Evolutionary conservation across 2,113 vertebrate genomes (phyloP), one percentile per base, ranked within the genome.

Genomic region (Odocoileus hemionus): DNA sequence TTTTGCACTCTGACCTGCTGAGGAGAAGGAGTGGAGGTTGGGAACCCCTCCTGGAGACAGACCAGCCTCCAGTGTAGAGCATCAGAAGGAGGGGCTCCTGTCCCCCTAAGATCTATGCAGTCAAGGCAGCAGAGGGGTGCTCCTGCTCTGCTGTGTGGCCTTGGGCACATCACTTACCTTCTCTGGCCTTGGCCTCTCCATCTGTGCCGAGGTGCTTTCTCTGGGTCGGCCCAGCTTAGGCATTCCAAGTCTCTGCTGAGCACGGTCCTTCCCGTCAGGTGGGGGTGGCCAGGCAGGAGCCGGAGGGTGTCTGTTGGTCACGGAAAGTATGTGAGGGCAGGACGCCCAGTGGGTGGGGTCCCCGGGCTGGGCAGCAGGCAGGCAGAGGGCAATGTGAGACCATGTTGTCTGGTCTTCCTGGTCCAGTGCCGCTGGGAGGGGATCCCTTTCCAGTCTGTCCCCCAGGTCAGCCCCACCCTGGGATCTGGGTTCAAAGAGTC

Each of bases 271-370:
- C n/a, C 47, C 39, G 23, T 55, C 61, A 91, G 95, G 74, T 52
- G 43, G 76, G 83, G 85, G 80, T 80, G 89, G 60, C 30, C n/a
- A 36, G 86, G 57, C 25, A 9, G 76, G 82, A 89, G 83, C 82
- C 55, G 19, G 96, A 74, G 96, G 82, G 76, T 89, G 64, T 95
- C 86, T 43, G 78, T 50, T 43, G 96, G 82, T 90, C 50, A 91
- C 83, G 96, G 97, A 96, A 97, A 96, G 92, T 97, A 97, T 86
- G 90, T 84, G 70, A 97, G 64, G 97, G 88, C 90, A 84, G 74
- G 83, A 93, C 25, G 96, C 97, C 92, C 89, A 36, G 89, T 74
- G 5, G 89, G 91, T 47, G 79, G 94, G 86, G 94, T 76, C 80
- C 92, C 28, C 15, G 0, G 7, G 25, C 95, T 85, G 86, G 84